Evolutionary conservation across 2,797 vertebrate species (phyloP), one percentile per base, ranked within the genome.

Genomic region (Pteropus rufus): DNA sequence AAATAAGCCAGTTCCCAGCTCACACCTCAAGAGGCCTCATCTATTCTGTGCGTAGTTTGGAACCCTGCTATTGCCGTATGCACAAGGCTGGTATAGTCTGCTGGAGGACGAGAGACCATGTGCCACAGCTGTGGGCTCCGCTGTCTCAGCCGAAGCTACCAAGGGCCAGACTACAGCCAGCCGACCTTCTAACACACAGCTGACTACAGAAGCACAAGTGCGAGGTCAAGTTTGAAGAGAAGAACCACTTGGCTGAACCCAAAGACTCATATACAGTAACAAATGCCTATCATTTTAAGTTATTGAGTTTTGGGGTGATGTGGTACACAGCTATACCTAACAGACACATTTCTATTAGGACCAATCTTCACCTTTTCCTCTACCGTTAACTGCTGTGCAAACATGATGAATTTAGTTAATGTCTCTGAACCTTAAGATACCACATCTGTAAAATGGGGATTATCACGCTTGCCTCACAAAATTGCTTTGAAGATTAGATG

Each of bases 1-100:
- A 16, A 79, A 65, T 7, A 44, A n/a, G 39, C 56, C 21, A 3
- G 14, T 21, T 65, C 8, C 18, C 70, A 23, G 16, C 9, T 19
- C 9, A 6, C 19, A 46, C 62, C 77, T 88, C 31, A 3, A 10
- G 46, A 70, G 54, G 24, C 56, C 52, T 85, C 49, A 10, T 3
- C 19, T 1, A 9, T 5, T n/a, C 64, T 21, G 14, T 49, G 72
- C 34, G 2, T 46, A 7, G 14, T 18, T 41, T 6, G 36, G 36
- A 29, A 44, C 0, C 0, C 60, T 0, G 23, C 15, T 23, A 8
- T 29, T 0, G 14, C 73, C n/a, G 4, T 4, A 0, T 3, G 24
- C 24, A 18, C 41, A 11, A 10, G 52, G 5, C n/a, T 58, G 62
- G 11, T 23, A 5, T 7, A 10, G n/a, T n/a, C 19, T 14, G 19